Conservation (phyloP, 2,113 vertebrate genomes). For the Progne subis region DNA sequence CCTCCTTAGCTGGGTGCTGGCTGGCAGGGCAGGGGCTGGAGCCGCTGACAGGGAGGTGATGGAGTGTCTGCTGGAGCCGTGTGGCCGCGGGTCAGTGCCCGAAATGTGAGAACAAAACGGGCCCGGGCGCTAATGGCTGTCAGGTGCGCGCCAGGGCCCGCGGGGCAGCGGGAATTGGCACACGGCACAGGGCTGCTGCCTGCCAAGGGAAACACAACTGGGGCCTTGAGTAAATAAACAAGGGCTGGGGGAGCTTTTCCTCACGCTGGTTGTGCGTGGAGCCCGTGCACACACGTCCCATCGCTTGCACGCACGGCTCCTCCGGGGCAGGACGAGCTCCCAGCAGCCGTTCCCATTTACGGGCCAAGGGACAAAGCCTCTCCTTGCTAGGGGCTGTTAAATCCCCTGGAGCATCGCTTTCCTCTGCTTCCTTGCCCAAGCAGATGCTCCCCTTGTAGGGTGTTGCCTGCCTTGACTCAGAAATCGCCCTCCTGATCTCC, state of each 20-base stretch:
- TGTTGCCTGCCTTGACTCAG: background rate
- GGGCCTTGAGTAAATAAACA: conserved; percentile 38
- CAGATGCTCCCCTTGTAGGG: background rate
- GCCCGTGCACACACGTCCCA: accelerated
- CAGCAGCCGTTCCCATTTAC: background rate
- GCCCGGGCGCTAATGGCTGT: conserved; percentile 70
- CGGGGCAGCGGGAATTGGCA: conserved; percentile 59
- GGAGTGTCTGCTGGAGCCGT: conserved; percentile 63
- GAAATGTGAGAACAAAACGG: conserved; percentile 71
- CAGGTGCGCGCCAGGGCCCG: conserved; percentile 65
- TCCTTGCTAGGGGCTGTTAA: background rate
- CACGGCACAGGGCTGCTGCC: background rate
- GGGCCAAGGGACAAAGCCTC: background rate
- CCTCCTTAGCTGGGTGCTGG: background rate
- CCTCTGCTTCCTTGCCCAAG: background rate
- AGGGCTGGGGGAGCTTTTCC: conserved; percentile 19
- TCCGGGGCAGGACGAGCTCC: background rate
- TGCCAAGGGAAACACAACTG: conserved; percentile 71
- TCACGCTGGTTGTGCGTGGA: background rate
- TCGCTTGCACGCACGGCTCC: accelerated
- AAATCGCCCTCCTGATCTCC: background rate
- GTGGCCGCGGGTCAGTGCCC: conserved; percentile 68
- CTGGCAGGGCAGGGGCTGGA: background rate
- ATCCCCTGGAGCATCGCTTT: background rate
- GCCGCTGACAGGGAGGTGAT: conserved; percentile 64